Base-by-base conservation (phyloP, 2,113 vertebrate species). In the Pachycephala philippinensis region DNA sequence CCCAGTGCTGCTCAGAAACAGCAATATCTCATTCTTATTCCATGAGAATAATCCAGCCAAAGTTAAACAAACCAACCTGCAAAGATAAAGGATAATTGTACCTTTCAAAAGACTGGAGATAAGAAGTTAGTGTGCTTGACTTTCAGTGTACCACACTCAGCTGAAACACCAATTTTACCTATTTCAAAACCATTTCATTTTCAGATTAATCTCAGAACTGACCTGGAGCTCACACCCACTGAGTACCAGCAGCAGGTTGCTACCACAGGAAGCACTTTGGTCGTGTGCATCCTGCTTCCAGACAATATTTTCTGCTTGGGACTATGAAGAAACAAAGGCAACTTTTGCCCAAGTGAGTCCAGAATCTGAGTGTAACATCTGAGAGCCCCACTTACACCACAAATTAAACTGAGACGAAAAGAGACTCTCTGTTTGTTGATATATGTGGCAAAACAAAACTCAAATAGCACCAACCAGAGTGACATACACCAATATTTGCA, bases 51-150 rank as follows among this genome's bases (percentile, higher is more conserved):
- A 89, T 11, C 20, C 72, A 87, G 40, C 30, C 71, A 65, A 81
- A 96, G 77, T 89, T 92, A 97, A 97, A 94, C 82, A 96, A 96
- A 88, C 64, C 72, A 90, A 15, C 40, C 44, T 76, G 72, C 18
- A 57, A 60, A 95, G 68, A 77, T 78, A 86, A 93, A n/a, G 56
- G 69, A 89, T 86, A 78, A 90, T 68, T 69, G 23, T 95, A 79
- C 78, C 61, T 90, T 89, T 79, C 70, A 35, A 50, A 79, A 64
- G 49, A 4, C 61, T 54, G 61, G 49, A 49, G 69, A 22, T 9
- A 68, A 60, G 81, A 56, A 94, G 56, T 68, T 74, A 23, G 27
- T 7, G 12, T 23, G 27, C 54, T 64, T 79, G 68, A 45, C 35
- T 95, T 57, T 18, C 59, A 52, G 74, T 5, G 56, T 33, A 9